A percentile compares a stretch with the other conserved stretches of the same genome.
Conservation (phyloP, 2,888 invertebrate genomes). For the Diplolepis rosae region DNA sequence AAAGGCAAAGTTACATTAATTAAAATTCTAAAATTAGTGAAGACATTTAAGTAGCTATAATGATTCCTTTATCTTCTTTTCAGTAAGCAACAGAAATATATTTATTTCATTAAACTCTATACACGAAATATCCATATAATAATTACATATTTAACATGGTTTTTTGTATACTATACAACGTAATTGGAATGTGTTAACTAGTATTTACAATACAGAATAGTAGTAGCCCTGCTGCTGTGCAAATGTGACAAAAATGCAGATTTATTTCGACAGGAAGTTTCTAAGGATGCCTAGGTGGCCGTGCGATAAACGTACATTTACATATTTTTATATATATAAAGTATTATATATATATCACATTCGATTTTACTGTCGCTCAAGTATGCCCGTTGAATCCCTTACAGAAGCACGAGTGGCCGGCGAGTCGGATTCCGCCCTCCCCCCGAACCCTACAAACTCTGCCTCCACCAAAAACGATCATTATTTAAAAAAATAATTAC, state of each 20-base stretch:
- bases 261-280: slow-evolving; percentile 63
- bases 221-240: slow-evolving; percentile 72
- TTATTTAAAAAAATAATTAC: neutral
- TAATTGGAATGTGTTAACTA: slow-evolving; percentile 74
- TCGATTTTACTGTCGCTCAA: slow-evolving; percentile 61
- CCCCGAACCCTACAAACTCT: slow-evolving; percentile 16
- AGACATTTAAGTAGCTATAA: slow-evolving; percentile 71
- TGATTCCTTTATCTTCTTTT: slow-evolving; percentile 59
- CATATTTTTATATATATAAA: slow-evolving; percentile 36
- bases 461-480: neutral
- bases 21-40: slow-evolving; percentile 65
- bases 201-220: slow-evolving; percentile 68
- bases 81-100: slow-evolving; percentile 73
- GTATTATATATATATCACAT: slow-evolving; percentile 58
- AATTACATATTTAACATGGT: slow-evolving; percentile 74
- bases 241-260: slow-evolving; percentile 71
- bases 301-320: slow-evolving; percentile 46
- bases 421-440: slow-evolving; percentile 37
- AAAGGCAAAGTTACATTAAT: slow-evolving; percentile 41
- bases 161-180: slow-evolving; percentile 69
- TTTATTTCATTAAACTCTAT: slow-evolving; percentile 72
- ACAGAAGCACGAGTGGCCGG: slow-evolving; percentile 67
- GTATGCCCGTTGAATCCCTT: slow-evolving; percentile 73
- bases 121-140: slow-evolving; percentile 70
- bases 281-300: slow-evolving; percentile 67